Base-by-base conservation (phyloP, 1,140 invertebrate genomes). In the Meloidogyne hapla region DNA sequence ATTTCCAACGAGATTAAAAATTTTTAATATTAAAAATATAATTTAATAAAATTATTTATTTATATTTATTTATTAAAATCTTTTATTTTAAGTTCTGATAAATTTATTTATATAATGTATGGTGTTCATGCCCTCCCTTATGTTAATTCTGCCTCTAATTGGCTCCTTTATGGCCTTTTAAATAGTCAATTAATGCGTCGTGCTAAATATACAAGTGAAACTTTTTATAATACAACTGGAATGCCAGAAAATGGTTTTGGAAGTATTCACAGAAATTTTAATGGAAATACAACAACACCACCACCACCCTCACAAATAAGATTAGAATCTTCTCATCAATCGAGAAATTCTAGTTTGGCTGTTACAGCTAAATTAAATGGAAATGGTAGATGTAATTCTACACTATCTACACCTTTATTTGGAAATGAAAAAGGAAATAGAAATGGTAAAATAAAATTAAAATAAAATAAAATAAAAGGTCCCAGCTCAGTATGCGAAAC, bases 111-210 rank as follows among this genome's bases (percentile, higher is more conserved):
- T 65, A 67, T 81, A 73, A 63, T 73, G 71, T 86, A 86, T 75
- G 85, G 83, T 6, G 80, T 86, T 28, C 84, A 86, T 65, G 81
- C 85, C n/a, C 74, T 86, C 2, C 85, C 84, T 25, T 86, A 86
- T 72, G 72, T 87, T 64, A 85, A 85, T 67, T 85, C 83, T 25
- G 77, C 85, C 33, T 84, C 74, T 21, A 86, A 86, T 63, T 86
- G 84, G 79, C 75, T 86, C 12, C 74, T 86, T 15, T 86, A 86
- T 76, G 84, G 84, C 84, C 61, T 80, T 33, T 71, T 80, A 42
- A 80, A 80, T 62, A 78, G 79, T 67, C 79, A 80, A 63, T 48
- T 80, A 56, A 83, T 80, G 75, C 68, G 79, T 15, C 28, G 80
- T 28, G 69, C 79, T 33, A 82, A 79, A 21, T 67, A 56, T 45